Percentiles rank a stretch among this genome's conserved stretches.
Evolutionary conservation across 2,113 vertebrate genomes (phyloP).

Genomic region (Pelodiscus sinensis): DNA sequence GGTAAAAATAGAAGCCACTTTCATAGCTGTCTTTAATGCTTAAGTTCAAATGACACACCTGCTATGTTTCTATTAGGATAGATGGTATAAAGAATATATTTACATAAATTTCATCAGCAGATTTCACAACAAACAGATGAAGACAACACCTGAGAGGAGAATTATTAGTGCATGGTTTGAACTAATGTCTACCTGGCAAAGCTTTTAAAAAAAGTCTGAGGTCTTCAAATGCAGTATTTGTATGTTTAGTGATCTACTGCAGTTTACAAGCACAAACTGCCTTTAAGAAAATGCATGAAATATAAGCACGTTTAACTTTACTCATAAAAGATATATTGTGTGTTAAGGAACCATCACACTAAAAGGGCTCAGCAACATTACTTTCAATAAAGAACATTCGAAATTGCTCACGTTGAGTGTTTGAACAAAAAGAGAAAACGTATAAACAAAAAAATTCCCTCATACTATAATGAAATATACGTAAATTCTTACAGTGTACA

Average conservation of each 20-base stretch:
- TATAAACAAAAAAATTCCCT: neutral
- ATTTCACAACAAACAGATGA: constrained; percentile 39
- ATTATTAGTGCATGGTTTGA: constrained; percentile 18
- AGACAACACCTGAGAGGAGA: constrained; percentile 37
- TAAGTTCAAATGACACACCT: constrained; percentile 77
- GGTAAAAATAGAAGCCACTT: constrained; percentile 85
- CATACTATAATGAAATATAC: neutral
- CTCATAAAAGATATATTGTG: neutral
- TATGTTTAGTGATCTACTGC: neutral
- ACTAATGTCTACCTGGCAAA: constrained; percentile 3
- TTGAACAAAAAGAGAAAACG: neutral
- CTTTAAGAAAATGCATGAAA: neutral
- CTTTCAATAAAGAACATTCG: neutral
- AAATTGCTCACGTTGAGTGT: accelerated
- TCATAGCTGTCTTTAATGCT: constrained; percentile 78
- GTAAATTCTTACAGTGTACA: constrained; percentile 39
- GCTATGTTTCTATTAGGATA: constrained; percentile 71
- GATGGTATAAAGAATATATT: constrained; percentile 61
- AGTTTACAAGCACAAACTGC: neutral
- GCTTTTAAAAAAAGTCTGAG: neutral
- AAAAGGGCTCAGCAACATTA: neutral
- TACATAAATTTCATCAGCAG: constrained; percentile 65
- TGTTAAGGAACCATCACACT: neutral
- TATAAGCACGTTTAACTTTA: neutral
- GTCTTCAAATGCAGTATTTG: neutral